Evolutionary conservation across 2,888 invertebrate genomes (phyloP), one percentile per base, ranked within the genome.

Genomic region (Acanthacorydalis orientalis): DNA sequence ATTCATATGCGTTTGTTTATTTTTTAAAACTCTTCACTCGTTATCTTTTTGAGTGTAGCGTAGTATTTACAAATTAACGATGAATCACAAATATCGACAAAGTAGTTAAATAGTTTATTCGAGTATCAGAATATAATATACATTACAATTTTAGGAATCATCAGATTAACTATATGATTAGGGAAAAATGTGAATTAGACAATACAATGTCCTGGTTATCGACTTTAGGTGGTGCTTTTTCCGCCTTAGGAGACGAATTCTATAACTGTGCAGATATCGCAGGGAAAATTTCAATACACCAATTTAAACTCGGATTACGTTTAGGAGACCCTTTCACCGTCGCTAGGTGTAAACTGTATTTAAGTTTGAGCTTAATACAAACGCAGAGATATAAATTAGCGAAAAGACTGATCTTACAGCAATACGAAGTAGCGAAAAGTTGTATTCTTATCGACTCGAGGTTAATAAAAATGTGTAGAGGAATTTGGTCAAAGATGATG

Each of bases 221-320:
- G 15, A 96, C 97, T 1, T 72, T 97, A 12, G 97, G 96, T 2
- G 96, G 96, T 43, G 96, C 92, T 1, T 96, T 88, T 65, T 96
- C 96, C 2, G 88, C 95, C 1, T 70, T 97, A 47, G 97, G 96
- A 2, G 95, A 96, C 61, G 80, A 86, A 58, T 84, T 83, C 64
- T 68, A 72, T 46, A 68, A 77, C 57, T 89, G 83, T 69, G 93
- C 95, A 11, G 74, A 83, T 58, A 81, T 81, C 57, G 96, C 96
- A 32, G 91, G 89, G 0, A 78, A 79, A 60, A 92, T 93, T 63
- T 92, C 95, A 10, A 46, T 80, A 14, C 74, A 82, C 51, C 96
- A 97, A 62, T 74, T 93, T 51, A 73, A 74, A 58, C 68, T 96
- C 31, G 92, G 93, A 0, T 59, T 80, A 51, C 74, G 80, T 57